Percentiles rank a stretch among this genome's conserved stretches.
phyloP scores from a whole-genome alignment of 35 echinoderm and acorn worm genomes.

The Strongylocentrotus purpuratus region DNA sequence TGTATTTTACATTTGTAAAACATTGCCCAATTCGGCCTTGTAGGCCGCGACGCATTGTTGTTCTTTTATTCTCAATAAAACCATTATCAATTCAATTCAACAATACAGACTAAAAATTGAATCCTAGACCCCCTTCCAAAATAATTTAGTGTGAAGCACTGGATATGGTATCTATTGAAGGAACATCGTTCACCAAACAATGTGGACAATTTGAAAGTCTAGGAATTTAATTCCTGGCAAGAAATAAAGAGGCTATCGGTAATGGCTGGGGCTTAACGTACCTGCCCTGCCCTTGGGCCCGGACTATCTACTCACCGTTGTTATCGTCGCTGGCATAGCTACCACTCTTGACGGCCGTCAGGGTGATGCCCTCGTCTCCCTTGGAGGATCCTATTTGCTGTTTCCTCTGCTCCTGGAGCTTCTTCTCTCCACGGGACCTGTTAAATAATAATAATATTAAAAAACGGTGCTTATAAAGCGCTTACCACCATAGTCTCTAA shows the following conservation, averaged over 20 bases:
- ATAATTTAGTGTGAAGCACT: too few species aligned
- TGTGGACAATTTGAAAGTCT: not conserved
- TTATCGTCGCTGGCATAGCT: not conserved
- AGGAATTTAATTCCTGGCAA: not conserved
- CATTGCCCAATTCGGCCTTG: too few species aligned
- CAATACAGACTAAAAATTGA: too few species aligned
- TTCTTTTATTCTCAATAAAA: too few species aligned
- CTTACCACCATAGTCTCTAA: too few species aligned
- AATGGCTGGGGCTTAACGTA: not conserved
- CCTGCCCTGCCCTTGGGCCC: not conserved
- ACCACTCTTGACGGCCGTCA: slow-evolving; percentile 23
- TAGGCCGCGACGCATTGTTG: too few species aligned
- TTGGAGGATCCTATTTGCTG: not conserved
- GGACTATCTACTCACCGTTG: not conserved
- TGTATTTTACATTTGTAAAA: too few species aligned
- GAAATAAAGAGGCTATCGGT: not conserved
- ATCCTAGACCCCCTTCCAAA: too few species aligned
- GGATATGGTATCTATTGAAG: too few species aligned
- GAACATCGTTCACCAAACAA: too few species aligned
- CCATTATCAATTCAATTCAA: too few species aligned
- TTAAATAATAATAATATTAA: not conserved
- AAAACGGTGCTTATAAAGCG: too few species aligned
- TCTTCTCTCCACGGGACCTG: slow-evolving; percentile 27
- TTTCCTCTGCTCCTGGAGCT: not conserved
- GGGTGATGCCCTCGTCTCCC: not conserved